Conservation (phyloP, 1,140 invertebrate species). For the Ips nitidus region DNA sequence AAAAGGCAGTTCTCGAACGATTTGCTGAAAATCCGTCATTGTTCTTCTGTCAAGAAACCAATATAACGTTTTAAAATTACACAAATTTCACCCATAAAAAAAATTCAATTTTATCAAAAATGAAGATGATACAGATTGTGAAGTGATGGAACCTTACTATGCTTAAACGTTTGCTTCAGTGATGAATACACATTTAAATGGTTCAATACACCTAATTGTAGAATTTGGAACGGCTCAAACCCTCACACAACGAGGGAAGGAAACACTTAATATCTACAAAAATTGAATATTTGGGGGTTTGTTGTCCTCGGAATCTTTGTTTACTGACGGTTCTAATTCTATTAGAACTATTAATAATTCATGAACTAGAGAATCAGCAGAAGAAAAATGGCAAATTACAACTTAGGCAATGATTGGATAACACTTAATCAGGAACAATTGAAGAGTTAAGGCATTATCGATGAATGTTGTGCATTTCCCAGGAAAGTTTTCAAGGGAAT, state of each 20-base stretch:
- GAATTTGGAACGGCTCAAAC: background rate
- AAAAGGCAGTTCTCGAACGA: no score
- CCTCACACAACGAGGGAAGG: background rate
- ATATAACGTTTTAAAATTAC: no score
- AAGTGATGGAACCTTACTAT: no score
- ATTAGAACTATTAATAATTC: conserved; percentile 3
- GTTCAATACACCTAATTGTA: background rate
- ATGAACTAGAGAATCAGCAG: conserved; percentile 3
- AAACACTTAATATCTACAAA: conserved; percentile 4
- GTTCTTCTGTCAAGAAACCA: no score
- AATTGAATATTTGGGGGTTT: background rate
- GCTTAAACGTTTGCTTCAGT: conserved; percentile 8
- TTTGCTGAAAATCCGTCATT: no score
- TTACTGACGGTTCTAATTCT: conserved; percentile 7
- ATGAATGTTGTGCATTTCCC: no score
- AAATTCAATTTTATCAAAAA: no score
- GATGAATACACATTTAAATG: background rate
- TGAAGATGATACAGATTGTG: no score
- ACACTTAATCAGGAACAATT: background rate
- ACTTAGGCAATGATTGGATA: conserved; percentile 6
- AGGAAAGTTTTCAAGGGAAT: no score
- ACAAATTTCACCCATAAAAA: no score
- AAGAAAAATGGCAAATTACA: conserved; percentile 6
- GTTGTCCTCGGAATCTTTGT: background rate
- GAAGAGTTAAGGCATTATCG: no score